Percentiles rank a stretch among this genome's conserved stretches.
These are phyloP conservation scores for Sciurus carolinensis DNA, from an alignment of 2,797 vertebrate genomes.

Conservation along the genomic window DNA sequence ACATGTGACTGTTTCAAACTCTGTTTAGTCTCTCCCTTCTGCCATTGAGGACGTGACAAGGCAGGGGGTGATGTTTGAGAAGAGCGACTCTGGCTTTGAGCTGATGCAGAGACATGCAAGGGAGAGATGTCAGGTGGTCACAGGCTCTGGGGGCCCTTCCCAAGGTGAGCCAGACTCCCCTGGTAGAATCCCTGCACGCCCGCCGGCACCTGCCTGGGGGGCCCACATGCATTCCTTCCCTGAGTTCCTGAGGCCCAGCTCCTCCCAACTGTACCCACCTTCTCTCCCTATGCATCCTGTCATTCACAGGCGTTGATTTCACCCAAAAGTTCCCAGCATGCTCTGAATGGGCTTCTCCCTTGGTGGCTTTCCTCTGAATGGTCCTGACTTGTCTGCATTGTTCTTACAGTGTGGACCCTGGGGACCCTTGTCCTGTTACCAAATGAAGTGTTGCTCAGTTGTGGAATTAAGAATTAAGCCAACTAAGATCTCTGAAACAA, in stretches of 20 bases:
- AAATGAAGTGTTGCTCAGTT: neutral
- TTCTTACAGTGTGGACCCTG: neutral
- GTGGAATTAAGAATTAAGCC: neutral
- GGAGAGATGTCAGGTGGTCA: too few relatives aligned
- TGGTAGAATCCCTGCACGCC: too few relatives aligned
- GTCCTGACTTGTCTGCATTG: neutral
- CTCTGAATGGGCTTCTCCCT: neutral
- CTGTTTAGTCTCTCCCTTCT: too few relatives aligned
- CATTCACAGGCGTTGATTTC: neutral
- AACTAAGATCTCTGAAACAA: too few relatives aligned
- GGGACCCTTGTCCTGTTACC: neutral
- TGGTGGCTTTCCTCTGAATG: neutral
- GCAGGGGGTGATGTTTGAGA: too few relatives aligned
- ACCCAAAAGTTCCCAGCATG: rapidly evolving
- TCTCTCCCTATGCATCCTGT: neutral
- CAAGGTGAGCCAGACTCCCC: too few relatives aligned
- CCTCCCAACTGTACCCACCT: neutral
- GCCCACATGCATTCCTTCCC: neutral
- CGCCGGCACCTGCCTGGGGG: neutral
- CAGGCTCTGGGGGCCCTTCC: too few relatives aligned
- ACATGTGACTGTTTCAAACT: too few relatives aligned
- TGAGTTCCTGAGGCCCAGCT: neutral
- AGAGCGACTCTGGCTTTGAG: too few relatives aligned
- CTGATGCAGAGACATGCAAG: too few relatives aligned
- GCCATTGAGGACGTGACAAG: too few relatives aligned